These are phyloP conservation scores for Osedax frankpressi DNA, from an alignment of 2,888 invertebrate species.

Conservation along the genomic window DNA sequence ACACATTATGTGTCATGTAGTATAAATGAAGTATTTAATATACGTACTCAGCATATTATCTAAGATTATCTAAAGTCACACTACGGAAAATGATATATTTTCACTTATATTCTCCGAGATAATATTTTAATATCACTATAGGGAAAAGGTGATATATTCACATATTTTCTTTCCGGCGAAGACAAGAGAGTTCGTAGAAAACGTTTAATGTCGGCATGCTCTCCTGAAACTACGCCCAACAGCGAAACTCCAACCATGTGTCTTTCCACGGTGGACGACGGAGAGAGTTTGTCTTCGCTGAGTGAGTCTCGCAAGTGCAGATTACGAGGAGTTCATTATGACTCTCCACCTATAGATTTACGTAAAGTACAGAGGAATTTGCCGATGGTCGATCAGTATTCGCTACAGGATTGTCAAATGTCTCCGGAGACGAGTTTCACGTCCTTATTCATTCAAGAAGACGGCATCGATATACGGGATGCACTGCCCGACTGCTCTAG, in stretches of 20 bases:
- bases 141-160: conserved; percentile 47
- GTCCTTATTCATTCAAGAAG: not conserved
- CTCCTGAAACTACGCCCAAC: not conserved
- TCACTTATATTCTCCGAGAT: too few species aligned
- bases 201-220: not conserved
- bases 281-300: not conserved
- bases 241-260: not conserved
- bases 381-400: not conserved
- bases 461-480: too few species aligned
- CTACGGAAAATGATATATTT: too few species aligned
- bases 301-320: not conserved
- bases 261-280: not conserved
- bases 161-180: conserved; percentile 45
- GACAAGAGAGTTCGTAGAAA: conserved; percentile 23
- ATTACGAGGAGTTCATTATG: not conserved
- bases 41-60: too few species aligned
- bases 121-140: too few species aligned
- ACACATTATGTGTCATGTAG: too few species aligned
- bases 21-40: too few species aligned
- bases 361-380: too few species aligned
- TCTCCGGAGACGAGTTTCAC: not conserved
- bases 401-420: not conserved
- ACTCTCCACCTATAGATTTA: not conserved
- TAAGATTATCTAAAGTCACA: too few species aligned
- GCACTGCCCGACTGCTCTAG: too few species aligned